Conservation (phyloP, 2,797 vertebrate species). For the Erethizon dorsatum region DNA sequence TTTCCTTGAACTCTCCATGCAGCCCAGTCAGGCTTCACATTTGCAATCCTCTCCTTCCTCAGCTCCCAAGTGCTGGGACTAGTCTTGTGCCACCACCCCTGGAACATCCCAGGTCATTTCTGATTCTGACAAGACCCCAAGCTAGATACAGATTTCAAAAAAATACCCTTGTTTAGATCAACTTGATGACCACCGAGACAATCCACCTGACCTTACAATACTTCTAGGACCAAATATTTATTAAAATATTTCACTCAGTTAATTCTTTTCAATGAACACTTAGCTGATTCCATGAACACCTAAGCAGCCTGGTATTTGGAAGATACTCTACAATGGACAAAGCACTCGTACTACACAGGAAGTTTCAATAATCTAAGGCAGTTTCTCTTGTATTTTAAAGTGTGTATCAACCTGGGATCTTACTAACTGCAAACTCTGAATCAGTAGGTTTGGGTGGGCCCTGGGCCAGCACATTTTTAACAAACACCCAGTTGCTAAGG, state of each 20-base stretch:
- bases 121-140: neutral
- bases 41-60: neutral
- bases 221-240: neutral
- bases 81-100: neutral
- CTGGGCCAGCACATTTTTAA: neutral
- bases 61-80: neutral
- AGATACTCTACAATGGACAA: neutral
- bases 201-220: neutral
- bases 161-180: neutral
- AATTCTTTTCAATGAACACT: slow-evolving; percentile 1
- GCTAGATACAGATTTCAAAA: neutral
- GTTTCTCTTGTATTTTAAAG: neutral
- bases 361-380: neutral
- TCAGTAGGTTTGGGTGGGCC: neutral
- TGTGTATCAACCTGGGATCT: neutral
- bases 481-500: neutral
- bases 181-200: neutral
- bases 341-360: neutral
- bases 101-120: neutral
- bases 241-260: neutral
- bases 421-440: neutral
- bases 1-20: neutral
- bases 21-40: neutral
- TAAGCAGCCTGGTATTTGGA: neutral
- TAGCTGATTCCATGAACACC: neutral